Evolutionary conservation across 2,797 vertebrate species (phyloP), one percentile per base, ranked within the genome.

Genomic region (Telmatherina bonti): DNA sequence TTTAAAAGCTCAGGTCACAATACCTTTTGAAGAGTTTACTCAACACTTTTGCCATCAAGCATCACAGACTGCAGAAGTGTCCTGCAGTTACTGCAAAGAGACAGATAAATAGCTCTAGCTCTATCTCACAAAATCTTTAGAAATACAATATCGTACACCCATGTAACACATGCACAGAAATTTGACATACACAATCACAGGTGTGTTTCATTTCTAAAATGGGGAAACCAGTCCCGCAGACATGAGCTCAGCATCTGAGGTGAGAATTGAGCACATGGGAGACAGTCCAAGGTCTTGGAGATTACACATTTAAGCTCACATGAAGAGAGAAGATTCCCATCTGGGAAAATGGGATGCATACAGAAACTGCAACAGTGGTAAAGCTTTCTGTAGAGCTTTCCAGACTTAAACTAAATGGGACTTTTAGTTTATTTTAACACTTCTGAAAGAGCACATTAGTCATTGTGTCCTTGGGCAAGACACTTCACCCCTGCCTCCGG

Each of bases 151-250:
- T 9, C 45, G 6, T 29, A 56, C 13, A 43, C 15, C 26, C 10
- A 67, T 20, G 29, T 53, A 72, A 26, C 51, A 74, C 4, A 55
- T 56, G 20, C 22, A 30, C 49, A 71, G 1, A 78, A 26, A 35
- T 66, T n/a, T 15, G 45, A 63, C 61, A 52, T 0, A 41, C 27
- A 73, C 27, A 60, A 16, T 38, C 16, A 67, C 70, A 76, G 59
- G 67, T 87, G 76, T 71, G 78, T 81, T 83, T 73, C 7, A 75
- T 83, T 68, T 63, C 55, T 18, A 43, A 43, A 45, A 15, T 22
- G 54, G 57, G 30, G 9, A 49, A 68, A 69, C 29, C 36, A 56
- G 67, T 45, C 73, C 20, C 20, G 13, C 64, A 85, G 76, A 83
- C 80, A 70, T 83, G 63, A 76, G 60, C 70, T 78, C 65, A 64